Evolutionary conservation across 2,113 vertebrate genomes (phyloP), one percentile per base, ranked within the genome.

Genomic region (Phalacrocorax carbo): DNA sequence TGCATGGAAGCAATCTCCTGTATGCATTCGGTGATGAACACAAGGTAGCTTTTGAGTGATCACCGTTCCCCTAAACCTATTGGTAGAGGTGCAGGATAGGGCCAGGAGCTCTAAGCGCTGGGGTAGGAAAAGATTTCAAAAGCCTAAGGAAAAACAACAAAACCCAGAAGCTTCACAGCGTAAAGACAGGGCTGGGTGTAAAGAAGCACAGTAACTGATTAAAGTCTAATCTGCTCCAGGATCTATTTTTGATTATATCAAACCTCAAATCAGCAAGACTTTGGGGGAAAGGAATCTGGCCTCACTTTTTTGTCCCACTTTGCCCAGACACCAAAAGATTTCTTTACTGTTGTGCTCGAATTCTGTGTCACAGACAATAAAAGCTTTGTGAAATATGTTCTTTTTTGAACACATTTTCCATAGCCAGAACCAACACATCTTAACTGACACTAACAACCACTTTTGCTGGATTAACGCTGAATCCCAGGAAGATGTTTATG

Each of bases 291-390:
- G 38, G 93, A 87, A 81, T 52, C 71, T 68, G 26, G 44, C 52
- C 70, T 86, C 61, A 51, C 40, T 77, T 79, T 90, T 82, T 92
- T 89, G 61, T 89, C 72, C 60, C 30, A 34, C 64, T 92, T 94
- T 88, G 87, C 65, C 55, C 81, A 82, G 79, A 86, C 86, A 94
- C 79, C 90, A 94, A 61, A 88, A 76, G 86, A 73, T 76, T 81
- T 94, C 44, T 92, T 70, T 78, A 82, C 15, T 54, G 51, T 68
- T 86, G 34, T 2, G 4, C 32, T 86, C 80, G 42, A 82, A 51
- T 95, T 91, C 66, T 57, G 29, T 78, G 21, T 79, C 77, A 90
- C 72, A 92, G 68, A 85, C 82, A 96, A 94, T 88, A 86, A 88
- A 96, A 96, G 81, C 90, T 96, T 95, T 96, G 87, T 90, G 44